Percentiles rank a stretch among this genome's conserved stretches.
Conservation (phyloP, 2,113 vertebrate species). For the Myrmophylax atrothorax region DNA sequence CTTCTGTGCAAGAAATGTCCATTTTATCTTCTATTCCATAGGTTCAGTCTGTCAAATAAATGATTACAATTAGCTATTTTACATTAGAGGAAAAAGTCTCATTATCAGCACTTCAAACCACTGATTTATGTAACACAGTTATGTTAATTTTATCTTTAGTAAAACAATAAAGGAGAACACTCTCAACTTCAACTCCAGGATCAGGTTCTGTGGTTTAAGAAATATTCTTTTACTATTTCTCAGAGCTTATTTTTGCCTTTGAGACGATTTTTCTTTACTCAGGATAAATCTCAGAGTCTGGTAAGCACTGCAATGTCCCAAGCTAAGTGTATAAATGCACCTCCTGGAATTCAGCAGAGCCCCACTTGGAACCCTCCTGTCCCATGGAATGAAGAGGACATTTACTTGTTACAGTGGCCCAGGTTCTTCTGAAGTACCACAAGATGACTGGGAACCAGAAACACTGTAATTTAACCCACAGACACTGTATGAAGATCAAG, state of each 20-base stretch:
- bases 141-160: background rate
- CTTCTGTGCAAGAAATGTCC: constrained; percentile 54
- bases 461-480: background rate
- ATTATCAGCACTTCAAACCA: background rate
- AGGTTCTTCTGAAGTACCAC: background rate
- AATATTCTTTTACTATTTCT: background rate
- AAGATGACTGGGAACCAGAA: background rate
- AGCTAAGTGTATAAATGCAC: background rate
- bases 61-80: background rate
- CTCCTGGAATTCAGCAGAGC: background rate
- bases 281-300: background rate
- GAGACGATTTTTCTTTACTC: background rate
- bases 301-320: background rate
- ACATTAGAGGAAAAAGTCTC: background rate
- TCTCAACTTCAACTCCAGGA: background rate
- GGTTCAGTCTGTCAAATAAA: constrained; percentile 73
- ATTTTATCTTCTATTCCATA: constrained; percentile 71
- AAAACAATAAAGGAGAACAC: background rate
- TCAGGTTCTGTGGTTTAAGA: background rate
- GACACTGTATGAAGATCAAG: background rate
- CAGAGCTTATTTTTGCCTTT: background rate
- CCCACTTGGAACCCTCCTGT: background rate
- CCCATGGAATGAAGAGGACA: background rate
- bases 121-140: background rate
- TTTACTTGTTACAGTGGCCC: background rate